phyloP scores from a whole-genome alignment of 2,113 vertebrate genomes.

The Gorsachius goisagi region DNA sequence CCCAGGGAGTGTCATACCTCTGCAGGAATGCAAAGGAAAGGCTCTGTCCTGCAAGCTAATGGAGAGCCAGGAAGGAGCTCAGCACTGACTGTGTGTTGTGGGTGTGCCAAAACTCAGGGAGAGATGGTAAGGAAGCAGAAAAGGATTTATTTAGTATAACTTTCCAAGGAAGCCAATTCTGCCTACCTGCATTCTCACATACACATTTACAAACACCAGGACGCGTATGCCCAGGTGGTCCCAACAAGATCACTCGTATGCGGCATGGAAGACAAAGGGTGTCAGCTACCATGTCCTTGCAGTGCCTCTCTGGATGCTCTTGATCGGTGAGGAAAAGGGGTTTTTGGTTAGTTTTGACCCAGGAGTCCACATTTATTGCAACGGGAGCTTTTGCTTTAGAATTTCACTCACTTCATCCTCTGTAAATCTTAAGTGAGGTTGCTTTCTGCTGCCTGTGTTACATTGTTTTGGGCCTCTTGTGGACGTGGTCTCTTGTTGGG shows the following conservation, averaged over 20 bases:
- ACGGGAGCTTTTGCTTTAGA: background rate
- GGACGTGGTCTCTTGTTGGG: background rate
- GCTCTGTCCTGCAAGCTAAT: background rate
- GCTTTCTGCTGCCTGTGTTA: background rate
- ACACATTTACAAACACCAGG: background rate
- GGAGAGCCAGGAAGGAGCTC: background rate
- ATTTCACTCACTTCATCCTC: background rate
- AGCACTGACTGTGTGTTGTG: background rate
- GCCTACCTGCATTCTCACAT: background rate
- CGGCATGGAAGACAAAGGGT: background rate
- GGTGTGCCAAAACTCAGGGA: background rate
- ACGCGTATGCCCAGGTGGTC: fast-evolving
- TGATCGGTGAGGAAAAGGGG: background rate
- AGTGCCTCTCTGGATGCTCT: background rate
- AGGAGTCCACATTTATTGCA: background rate
- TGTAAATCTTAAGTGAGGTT: background rate
- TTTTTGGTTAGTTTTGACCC: background rate
- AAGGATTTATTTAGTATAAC: background rate
- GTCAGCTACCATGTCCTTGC: background rate
- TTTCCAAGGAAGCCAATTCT: background rate
- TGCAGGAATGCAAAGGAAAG: background rate
- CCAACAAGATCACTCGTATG: background rate
- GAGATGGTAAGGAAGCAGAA: background rate
- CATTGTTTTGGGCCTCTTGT: background rate
- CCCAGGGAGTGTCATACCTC: background rate